phyloP scores from a whole-genome alignment of 2,113 vertebrate genomes.

The Sinocyclocheilus maitianheensis region DNA sequence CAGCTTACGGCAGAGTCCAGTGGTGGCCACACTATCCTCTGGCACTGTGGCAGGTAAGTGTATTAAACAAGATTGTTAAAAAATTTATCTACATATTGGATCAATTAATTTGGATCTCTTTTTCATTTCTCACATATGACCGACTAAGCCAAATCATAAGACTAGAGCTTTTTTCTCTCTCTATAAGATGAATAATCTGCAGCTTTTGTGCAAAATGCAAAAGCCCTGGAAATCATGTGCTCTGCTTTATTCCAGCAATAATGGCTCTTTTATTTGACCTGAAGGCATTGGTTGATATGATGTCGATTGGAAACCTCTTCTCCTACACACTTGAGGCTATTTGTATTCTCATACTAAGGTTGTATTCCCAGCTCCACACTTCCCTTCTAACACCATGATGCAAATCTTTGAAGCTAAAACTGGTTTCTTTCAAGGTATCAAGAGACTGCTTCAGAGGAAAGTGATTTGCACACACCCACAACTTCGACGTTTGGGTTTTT shows the following conservation, averaged over 20 bases:
- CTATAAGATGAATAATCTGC: slow-evolving; percentile 22
- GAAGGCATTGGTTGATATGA: slow-evolving; percentile 83
- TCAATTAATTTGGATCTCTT: not conserved
- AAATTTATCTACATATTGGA: not conserved
- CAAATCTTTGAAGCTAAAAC: not conserved
- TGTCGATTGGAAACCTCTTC: slow-evolving; percentile 86
- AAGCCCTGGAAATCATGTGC: slow-evolving; percentile 15
- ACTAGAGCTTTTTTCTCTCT: slow-evolving; percentile 6
- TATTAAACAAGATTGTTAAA: not conserved
- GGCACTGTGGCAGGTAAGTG: slow-evolving; percentile 79
- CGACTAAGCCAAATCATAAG: slow-evolving; percentile 26
- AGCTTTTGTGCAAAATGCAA: slow-evolving; percentile 27
- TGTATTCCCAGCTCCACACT: slow-evolving; percentile 6
- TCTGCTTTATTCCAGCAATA: slow-evolving; percentile 72
- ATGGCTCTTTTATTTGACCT: slow-evolving; percentile 85
- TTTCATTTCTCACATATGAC: slow-evolving; percentile 7
- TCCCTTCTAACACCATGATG: not conserved
- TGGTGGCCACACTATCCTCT: slow-evolving; percentile 80
- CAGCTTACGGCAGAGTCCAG: slow-evolving; percentile 77
- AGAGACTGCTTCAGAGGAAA: slow-evolving; percentile 51
- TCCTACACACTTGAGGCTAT: slow-evolving; percentile 85
- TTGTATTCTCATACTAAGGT: slow-evolving; percentile 88
- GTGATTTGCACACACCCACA: slow-evolving; percentile 36
- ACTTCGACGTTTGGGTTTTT: slow-evolving; percentile 63
- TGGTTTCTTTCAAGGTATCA: slow-evolving; percentile 72